Conservation (phyloP, 2,797 vertebrate species). For the Fundulus diaphanus region DNA sequence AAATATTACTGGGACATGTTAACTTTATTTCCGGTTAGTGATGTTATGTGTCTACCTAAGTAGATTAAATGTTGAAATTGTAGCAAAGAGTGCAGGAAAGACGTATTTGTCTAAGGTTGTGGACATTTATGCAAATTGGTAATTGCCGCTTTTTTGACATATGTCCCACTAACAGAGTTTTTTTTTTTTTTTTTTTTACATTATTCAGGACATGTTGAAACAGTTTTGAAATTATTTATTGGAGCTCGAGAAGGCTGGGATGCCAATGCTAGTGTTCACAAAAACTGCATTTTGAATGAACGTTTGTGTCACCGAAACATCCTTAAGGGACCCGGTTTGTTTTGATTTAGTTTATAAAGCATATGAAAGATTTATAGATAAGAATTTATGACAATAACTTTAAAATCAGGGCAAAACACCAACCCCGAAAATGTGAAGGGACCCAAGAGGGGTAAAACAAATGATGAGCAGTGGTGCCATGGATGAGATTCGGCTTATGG, state of each 20-base stretch:
- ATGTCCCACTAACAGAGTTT: too few species aligned
- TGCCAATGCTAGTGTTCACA: too few species aligned
- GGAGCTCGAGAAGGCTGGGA: too few species aligned
- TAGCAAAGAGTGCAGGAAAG: background rate
- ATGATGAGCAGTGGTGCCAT: constrained; percentile 25
- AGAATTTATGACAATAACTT: too few species aligned
- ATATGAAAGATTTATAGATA: background rate
- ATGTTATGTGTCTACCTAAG: background rate
- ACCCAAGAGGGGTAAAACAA: background rate
- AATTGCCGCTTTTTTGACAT: too few species aligned
- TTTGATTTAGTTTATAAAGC: background rate
- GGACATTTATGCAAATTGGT: background rate
- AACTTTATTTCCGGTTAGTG: background rate
- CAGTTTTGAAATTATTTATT: too few species aligned
- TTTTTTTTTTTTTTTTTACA: too few species aligned
- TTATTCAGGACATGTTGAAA: too few species aligned
- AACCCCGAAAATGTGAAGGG: constrained; percentile 32
- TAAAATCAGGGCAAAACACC: too few species aligned
- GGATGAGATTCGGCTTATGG: constrained; percentile 9
- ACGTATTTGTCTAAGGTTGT: background rate
- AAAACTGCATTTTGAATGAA: background rate
- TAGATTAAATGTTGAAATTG: background rate
- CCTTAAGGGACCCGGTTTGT: too few species aligned
- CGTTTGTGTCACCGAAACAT: too few species aligned
- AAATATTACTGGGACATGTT: background rate